Base-by-base conservation (phyloP, 1,140 invertebrate species). In the Meloidogyne hapla region DNA sequence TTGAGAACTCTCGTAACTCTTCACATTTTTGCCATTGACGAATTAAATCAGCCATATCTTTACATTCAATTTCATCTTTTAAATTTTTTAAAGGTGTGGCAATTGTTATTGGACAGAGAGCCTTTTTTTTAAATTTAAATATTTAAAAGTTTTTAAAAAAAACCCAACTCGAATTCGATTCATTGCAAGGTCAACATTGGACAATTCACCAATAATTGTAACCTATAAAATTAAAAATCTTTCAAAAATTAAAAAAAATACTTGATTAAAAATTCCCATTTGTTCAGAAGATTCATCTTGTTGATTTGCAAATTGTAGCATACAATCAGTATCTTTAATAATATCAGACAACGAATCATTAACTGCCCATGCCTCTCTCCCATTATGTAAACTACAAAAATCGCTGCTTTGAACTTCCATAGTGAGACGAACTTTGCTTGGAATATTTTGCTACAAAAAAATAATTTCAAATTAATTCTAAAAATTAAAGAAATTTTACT, bases 301-400 rank as follows among this genome's bases (percentile, higher is more conserved):
- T 64, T 80, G 78, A 67, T 78, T 75, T 3, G 77, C 77, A 64
- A 78, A 78, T 56, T 79, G 77, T 40, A 78, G 26, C 66, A 78
- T 80, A 40, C 77, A 78, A 23, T 79, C 67, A n/a, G 77, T 78
- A 23, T 78, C 77, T 33, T 62, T 38, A 64, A 78, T 78, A 62
- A 78, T 78, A 33, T 77, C 76, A 45, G 77, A 79, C 10, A 78
- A 42, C 9, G 77, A 79, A 63, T 78, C 77, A 33, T 80, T 78
- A 25, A n/a, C 21, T 8, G 77, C 48, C 77, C 77, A 78, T 12
- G 77, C 77, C 61, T 78, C 77, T n/a, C 78, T 66, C 2, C 61
- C 67, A 33, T 69, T 75, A 28, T 75, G 48, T 64, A 78, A 74
- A 61, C 77, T 78, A 2, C 48, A 63, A 72, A 78, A 78, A 61